Evolutionary conservation across 2,113 vertebrate genomes (phyloP).

Genomic region (Sterrhoptilus dennistouni): DNA sequence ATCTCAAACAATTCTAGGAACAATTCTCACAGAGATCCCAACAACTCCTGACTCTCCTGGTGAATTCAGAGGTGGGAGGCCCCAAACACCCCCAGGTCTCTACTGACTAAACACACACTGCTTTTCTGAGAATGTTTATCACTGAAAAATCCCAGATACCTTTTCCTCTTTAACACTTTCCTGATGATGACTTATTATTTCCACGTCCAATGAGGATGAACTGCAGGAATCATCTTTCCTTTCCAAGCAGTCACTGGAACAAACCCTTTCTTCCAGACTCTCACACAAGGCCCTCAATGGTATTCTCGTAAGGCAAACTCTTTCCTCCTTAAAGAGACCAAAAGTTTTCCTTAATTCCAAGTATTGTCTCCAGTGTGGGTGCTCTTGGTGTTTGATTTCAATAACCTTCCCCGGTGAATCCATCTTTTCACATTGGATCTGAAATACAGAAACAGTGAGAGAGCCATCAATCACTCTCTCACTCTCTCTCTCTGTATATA

Average conservation of each 20-base stretch:
- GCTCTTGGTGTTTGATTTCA: constrained; percentile 36
- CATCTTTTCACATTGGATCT: constrained; percentile 70
- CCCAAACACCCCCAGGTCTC: not conserved
- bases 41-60: not conserved
- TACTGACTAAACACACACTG: rapidly evolving
- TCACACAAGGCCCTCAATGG: not conserved
- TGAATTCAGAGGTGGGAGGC: not conserved
- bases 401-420: not conserved
- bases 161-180: constrained; percentile 61
- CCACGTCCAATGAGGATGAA: not conserved
- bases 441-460: constrained; percentile 63
- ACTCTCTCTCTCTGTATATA: not conserved
- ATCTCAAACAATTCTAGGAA: not conserved
- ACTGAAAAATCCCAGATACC: constrained; percentile 18
- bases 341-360: constrained; percentile 72
- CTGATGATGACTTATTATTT: not conserved
- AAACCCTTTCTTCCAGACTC: not conserved
- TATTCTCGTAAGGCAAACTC: constrained; percentile 71
- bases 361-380: constrained; percentile 40
- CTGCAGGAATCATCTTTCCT: not conserved
- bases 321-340: constrained; percentile 74
- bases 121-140: not conserved
- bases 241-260: constrained; percentile 34
- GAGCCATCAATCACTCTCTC: not conserved
- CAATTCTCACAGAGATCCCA: not conserved